phyloP scores from a whole-genome alignment of 2,113 vertebrate genomes.

The Chlamydotis undulata region DNA sequence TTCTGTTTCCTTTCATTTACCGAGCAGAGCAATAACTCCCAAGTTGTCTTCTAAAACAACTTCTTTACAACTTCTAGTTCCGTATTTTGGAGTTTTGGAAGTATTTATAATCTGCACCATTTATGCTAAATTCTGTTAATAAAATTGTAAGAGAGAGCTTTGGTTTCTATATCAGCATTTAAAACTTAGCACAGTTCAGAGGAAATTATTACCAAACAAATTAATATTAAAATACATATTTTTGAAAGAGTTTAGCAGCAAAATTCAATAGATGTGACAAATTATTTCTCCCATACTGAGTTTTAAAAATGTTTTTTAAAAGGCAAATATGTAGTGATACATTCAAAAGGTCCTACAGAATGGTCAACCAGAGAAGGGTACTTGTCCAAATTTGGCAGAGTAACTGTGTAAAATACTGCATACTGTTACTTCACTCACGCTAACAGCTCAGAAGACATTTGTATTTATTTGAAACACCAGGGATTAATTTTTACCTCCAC shows the following conservation, averaged over 20 bases:
- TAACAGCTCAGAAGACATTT: slow-evolving; percentile 2
- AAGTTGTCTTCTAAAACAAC: background rate
- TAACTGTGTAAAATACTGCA: slow-evolving; percentile 57
- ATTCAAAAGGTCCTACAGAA: background rate
- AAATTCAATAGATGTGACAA: background rate
- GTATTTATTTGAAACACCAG: slow-evolving; percentile 21
- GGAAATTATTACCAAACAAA: background rate
- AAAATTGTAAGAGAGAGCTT: background rate
- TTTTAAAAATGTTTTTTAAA: background rate
- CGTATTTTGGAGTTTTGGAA: background rate
- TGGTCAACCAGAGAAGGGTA: background rate
- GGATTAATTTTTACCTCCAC: background rate
- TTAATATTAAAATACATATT: background rate
- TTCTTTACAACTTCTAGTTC: background rate
- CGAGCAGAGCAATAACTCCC: slow-evolving; percentile 45
- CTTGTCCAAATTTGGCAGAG: slow-evolving; percentile 47
- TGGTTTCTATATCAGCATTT: background rate
- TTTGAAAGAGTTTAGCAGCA: slow-evolving; percentile 18
- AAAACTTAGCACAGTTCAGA: background rate
- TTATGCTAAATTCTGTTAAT: background rate
- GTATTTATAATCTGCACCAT: background rate
- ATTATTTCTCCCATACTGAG: background rate
- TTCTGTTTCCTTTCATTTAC: slow-evolving; percentile 42
- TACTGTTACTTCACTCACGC: slow-evolving; percentile 43
- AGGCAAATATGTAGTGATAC: background rate